phyloP scores from a whole-genome alignment of 2,888 invertebrate genomes.

The Folsomia candida region DNA sequence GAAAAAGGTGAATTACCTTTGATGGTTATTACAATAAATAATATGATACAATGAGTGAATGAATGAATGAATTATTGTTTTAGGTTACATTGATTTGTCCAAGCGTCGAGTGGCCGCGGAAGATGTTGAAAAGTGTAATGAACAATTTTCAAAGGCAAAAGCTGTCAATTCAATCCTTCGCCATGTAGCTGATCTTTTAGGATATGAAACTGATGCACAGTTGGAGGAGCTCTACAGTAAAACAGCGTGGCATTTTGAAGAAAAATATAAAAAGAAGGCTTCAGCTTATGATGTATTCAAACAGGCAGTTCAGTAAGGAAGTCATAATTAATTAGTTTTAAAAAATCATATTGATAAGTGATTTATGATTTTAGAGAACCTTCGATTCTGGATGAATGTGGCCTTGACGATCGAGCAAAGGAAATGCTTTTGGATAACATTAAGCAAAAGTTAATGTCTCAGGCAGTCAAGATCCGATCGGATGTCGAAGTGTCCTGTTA shows the following conservation, averaged over 20 bases:
- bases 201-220: conserved; percentile 86
- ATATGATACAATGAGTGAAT: not conserved
- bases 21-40: not conserved
- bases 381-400: conserved; percentile 90
- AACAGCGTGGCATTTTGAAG: conserved; percentile 98
- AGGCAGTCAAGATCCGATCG: conserved; percentile 91
- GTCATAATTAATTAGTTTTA: conserved; percentile 8
- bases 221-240: conserved; percentile 91
- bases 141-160: conserved; percentile 96
- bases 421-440: conserved; percentile 91
- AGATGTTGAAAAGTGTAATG: conserved; percentile 97
- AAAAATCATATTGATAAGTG: too few species aligned
- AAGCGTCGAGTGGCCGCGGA: conserved; percentile 97
- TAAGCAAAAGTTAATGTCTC: conserved; percentile 91
- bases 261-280: conserved; percentile 92
- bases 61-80: conserved; percentile 23
- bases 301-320: conserved; percentile 91
- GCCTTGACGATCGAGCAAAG: conserved; percentile 86
- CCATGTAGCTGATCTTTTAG: conserved; percentile 92
- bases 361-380: conserved; percentile 70
- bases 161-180: conserved; percentile 96
- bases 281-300: conserved; percentile 98
- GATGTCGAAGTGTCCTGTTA: conserved; percentile 93
- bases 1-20: conserved; percentile 77
- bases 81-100: conserved; percentile 97